Conservation (phyloP, 2,888 invertebrate genomes). For the Lithodes maja region DNA sequence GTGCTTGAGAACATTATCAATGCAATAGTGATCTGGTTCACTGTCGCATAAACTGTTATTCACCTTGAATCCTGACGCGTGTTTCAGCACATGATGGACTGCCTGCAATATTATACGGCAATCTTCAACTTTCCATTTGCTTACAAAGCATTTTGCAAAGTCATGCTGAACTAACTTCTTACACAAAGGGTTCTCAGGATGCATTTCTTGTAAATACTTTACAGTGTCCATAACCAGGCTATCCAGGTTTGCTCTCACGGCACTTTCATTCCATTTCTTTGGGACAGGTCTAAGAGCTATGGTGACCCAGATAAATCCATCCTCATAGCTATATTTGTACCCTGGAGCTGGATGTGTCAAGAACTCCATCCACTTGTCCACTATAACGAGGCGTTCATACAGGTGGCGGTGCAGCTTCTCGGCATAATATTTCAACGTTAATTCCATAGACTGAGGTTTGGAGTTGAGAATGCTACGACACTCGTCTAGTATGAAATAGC, state of each 20-base stretch:
- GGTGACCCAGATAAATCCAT: constrained; percentile 45
- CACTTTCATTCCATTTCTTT: neutral
- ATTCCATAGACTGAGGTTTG: constrained; percentile 35
- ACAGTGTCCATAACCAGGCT: constrained; percentile 29
- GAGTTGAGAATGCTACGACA: constrained; percentile 54
- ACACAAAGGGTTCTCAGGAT: constrained; percentile 38
- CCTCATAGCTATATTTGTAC: constrained; percentile 40
- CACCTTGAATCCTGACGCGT: constrained; percentile 36
- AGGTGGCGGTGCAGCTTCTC: constrained; percentile 55
- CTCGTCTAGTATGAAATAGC: constrained; percentile 58
- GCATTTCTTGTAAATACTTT: constrained; percentile 28
- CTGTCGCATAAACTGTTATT: constrained; percentile 51
- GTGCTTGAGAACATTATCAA: constrained; percentile 49
- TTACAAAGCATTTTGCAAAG: neutral
- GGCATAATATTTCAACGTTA: constrained; percentile 64
- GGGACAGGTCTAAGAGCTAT: constrained; percentile 38
- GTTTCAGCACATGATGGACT: constrained; percentile 44
- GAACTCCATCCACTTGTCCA: constrained; percentile 40
- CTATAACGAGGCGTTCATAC: constrained; percentile 32
- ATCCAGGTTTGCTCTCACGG: constrained; percentile 6
- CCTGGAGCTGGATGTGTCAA: constrained; percentile 1
- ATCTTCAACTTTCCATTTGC: constrained; percentile 47
- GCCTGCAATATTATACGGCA: constrained; percentile 51
- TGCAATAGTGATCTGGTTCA: constrained; percentile 57
- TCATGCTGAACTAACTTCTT: constrained; percentile 7